Percentiles rank a stretch among this genome's conserved stretches.
Conservation (phyloP, 2,888 invertebrate genomes). For the Nemotelus nigrinus region DNA sequence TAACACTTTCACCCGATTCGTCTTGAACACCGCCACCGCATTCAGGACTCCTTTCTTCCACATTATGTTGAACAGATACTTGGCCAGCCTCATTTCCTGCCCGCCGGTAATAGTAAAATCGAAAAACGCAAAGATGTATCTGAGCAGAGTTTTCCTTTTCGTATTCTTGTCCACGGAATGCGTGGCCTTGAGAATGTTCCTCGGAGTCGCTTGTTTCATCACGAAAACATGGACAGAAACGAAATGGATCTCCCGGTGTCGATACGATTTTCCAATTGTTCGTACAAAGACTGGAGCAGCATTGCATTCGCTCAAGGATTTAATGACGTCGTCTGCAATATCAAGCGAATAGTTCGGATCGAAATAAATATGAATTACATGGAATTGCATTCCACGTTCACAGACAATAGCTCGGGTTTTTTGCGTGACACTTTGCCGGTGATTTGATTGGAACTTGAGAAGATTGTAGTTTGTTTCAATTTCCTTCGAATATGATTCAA, state of each 20-base stretch:
- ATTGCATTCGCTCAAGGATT: conserved; percentile 37
- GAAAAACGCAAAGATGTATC: conserved; percentile 45
- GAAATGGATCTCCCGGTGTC: conserved; percentile 9
- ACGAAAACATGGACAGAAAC: conserved; percentile 42
- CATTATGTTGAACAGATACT: conserved; percentile 34
- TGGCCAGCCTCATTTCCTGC: neutral
- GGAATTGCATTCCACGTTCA: neutral
- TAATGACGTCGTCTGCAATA: conserved; percentile 28
- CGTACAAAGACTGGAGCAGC: conserved; percentile 38
- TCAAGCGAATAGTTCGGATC: neutral
- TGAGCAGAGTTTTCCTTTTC: conserved; percentile 28
- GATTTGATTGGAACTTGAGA: neutral
- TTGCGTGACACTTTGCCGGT: neutral
- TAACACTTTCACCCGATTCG: conserved; percentile 18
- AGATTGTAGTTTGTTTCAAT: neutral
- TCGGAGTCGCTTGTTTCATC: neutral
- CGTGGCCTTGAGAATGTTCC: conserved; percentile 17
- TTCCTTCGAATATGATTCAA: no score
- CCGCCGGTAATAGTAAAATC: neutral
- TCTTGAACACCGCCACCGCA: conserved; percentile 39
- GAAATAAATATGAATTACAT: conserved; percentile 35
- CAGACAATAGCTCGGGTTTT: conserved; percentile 18
- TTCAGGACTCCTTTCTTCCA: conserved; percentile 41
- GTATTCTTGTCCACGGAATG: conserved; percentile 8
- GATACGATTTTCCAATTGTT: neutral